Base-by-base conservation (phyloP, 2,113 vertebrate genomes). In the Dipodomys spectabilis region DNA sequence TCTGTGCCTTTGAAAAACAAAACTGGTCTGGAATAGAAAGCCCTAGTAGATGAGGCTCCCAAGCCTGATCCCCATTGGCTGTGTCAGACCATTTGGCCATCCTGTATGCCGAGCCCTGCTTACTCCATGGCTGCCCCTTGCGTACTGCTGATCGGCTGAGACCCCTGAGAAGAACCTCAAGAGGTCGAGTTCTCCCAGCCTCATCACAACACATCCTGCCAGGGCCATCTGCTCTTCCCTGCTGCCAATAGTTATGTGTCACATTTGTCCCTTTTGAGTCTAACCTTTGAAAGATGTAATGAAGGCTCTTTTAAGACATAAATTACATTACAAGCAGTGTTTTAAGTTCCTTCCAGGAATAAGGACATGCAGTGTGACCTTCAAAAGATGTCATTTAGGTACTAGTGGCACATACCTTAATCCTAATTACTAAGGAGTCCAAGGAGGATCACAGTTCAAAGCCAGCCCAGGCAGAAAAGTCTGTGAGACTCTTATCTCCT, bases 311-410 rank as follows among this genome's bases (percentile, higher is more conserved):
- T 28, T 39, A 62, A 57, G 9, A 71, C 32, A 71, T 25, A 20
- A 75, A 20, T 39, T 83, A 16, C 65, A 39, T 53, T 62, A 73
- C 65, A 44, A 49, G 80, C 91, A 87, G 35, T 18, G n/a, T 39
- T 87, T 65, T 73, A 16, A 35, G 10, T 78, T 64, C 23, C 15
- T 75, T 94, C 69, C 81, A 88, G 35, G 72, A 89, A 49, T 53
- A 16, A 78, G 25, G 69, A 65, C 39, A 64, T 57, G 28, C 10
- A 53, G 2, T 77, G 69, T 60, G 73, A 44, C 22, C 88, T 85
- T 81, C 68, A 53, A 82, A 94, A 81, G 32, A 94, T 73, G 35
- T 93, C 53, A 6, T 45, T 57, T 57, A 13, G 15, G 53, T 16
- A 57, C 53, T 57, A 11, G 49, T 49, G 49, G 49, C 9, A 12